Evolutionary conservation across 2,113 vertebrate species (phyloP).

Genomic region (Butastur rufipennis): DNA sequence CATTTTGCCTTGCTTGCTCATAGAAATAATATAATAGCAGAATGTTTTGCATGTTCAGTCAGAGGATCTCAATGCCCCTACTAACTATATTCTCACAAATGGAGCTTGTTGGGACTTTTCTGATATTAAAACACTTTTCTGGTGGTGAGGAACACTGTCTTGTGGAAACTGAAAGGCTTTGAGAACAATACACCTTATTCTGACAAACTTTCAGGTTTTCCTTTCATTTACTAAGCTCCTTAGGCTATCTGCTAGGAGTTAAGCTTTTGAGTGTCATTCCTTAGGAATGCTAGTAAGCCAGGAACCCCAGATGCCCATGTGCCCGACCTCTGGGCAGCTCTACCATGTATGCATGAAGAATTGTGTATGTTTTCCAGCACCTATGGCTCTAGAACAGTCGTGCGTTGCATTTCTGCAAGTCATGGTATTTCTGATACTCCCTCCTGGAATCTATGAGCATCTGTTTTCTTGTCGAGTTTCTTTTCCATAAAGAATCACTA

Average conservation of each 20-base stretch:
- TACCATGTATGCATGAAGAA: neutral
- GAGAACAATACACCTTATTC: neutral
- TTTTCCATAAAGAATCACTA: neutral
- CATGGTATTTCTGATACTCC: neutral
- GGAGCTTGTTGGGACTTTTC: neutral
- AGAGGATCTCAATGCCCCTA: neutral
- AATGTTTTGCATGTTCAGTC: neutral
- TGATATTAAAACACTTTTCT: neutral
- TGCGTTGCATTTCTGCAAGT: neutral
- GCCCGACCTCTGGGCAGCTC: neutral
- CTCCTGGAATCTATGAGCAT: neutral
- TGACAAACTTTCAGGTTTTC: neutral
- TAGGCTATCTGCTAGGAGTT: rapidly evolving
- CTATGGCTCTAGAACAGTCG: neutral
- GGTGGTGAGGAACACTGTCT: rapidly evolving
- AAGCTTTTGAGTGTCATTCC: neutral
- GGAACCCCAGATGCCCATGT: neutral
- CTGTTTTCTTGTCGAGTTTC: neutral
- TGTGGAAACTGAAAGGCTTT: neutral
- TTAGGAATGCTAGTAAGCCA: neutral
- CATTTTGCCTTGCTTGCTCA: neutral
- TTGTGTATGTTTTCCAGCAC: neutral
- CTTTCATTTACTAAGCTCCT: neutral
- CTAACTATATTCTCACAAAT: neutral
- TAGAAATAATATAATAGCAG: neutral